Percentiles rank a stretch among this genome's conserved stretches.
These are phyloP conservation scores for Magallana nippona DNA, from an alignment of 2,888 invertebrate genomes.

Conservation along the genomic window DNA sequence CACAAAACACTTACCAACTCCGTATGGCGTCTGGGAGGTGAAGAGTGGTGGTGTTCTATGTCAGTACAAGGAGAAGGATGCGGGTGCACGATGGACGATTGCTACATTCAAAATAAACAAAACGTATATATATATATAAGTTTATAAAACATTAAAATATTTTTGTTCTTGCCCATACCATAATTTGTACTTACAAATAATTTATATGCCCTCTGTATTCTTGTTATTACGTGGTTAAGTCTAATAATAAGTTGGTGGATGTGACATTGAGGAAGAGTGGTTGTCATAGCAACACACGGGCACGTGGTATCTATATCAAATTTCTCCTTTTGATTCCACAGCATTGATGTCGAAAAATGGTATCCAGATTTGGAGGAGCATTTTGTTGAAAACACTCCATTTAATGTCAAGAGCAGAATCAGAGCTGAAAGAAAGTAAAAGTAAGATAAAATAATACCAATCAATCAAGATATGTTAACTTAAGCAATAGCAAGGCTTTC, in stretches of 20 bases:
- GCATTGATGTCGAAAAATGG: neutral
- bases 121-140: no score
- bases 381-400: neutral
- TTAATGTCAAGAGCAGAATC: neutral
- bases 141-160: no score
- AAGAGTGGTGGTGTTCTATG: neutral
- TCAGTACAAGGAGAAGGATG: neutral
- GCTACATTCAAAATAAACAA: neutral
- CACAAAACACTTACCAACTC: neutral
- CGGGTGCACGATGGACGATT: neutral
- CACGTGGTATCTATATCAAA: neutral
- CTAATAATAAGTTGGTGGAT: neutral
- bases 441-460: neutral
- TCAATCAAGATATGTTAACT: no score
- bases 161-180: no score
- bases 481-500: no score
- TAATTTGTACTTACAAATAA: constrained; percentile 1
- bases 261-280: neutral
- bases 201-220: neutral
- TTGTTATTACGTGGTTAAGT: neutral
- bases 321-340: neutral
- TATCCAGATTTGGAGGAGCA: neutral
- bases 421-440: neutral
- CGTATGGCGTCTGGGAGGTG: neutral
- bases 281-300: neutral